Evolutionary conservation across 2,888 invertebrate genomes (phyloP).

Genomic region (Crematogaster levior): DNA sequence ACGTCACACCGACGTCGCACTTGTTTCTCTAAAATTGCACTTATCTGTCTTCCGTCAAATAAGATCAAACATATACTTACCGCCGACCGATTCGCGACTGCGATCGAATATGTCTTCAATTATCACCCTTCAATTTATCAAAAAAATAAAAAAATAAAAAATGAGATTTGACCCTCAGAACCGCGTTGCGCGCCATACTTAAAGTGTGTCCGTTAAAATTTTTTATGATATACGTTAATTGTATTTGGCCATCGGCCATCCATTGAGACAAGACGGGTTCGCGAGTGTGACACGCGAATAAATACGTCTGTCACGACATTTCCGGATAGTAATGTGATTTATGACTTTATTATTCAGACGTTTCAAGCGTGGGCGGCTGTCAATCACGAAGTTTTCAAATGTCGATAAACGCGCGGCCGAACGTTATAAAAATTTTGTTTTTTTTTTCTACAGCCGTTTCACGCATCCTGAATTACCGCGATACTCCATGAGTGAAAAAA

Average conservation of each 20-base stretch:
- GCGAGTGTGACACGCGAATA: conserved; percentile 50
- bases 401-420: conserved; percentile 56
- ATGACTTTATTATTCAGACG: conserved; percentile 72
- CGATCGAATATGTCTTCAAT: conserved; percentile 38
- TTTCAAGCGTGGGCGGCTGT: conserved; percentile 55
- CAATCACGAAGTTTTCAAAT: conserved; percentile 57
- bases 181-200: conserved; percentile 21
- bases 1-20: background rate
- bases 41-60: conserved; percentile 18
- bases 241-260: conserved; percentile 55
- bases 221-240: conserved; percentile 55
- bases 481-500: conserved; percentile 22
- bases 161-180: conserved; percentile 13
- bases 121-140: conserved; percentile 28
- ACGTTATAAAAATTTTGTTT: conserved; percentile 42
- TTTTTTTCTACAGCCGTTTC: conserved; percentile 41
- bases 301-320: conserved; percentile 65
- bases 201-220: conserved; percentile 53
- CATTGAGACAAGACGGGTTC: conserved; percentile 54
- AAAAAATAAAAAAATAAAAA: conserved; percentile 52
- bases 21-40: conserved; percentile 17
- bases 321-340: conserved; percentile 67
- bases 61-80: conserved; percentile 41
- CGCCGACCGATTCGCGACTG: conserved; percentile 4
- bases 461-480: conserved; percentile 28